Evolutionary conservation across 1,140 invertebrate genomes (phyloP).

Genomic region (Pseudomyrmex gracilis): DNA sequence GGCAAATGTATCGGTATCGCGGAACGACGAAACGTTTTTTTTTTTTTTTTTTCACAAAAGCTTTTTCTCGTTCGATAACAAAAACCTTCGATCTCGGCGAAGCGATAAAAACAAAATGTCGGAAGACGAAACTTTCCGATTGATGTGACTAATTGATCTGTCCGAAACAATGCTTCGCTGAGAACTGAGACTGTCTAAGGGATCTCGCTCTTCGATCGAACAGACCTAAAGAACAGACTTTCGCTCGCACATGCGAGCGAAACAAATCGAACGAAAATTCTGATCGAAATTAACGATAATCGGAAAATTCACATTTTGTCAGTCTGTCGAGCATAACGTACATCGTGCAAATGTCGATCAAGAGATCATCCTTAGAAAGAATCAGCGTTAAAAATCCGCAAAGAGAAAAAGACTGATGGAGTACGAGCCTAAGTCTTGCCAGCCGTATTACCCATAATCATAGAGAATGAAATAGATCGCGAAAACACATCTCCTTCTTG

Average conservation of each 20-base stretch:
- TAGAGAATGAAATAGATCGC: conserved; percentile 47
- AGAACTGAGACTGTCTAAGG: conserved; percentile 11
- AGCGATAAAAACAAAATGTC: neutral
- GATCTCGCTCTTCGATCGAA: conserved; percentile 64
- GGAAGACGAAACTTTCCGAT: neutral
- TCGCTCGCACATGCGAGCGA: conserved; percentile 34
- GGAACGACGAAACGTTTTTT: conserved; percentile 19
- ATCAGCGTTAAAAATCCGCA: conserved; percentile 19
- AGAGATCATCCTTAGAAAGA: neutral
- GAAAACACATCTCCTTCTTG: conserved; percentile 17
- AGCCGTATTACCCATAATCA: conserved; percentile 36
- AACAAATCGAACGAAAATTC: conserved; percentile 14
- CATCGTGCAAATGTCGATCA: neutral
- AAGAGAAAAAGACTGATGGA: conserved; percentile 60
- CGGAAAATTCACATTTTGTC: conserved; percentile 29
- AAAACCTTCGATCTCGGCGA: conserved; percentile 26
- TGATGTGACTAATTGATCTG: conserved; percentile 35
- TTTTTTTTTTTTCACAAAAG: neutral
- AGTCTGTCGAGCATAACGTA: conserved; percentile 31
- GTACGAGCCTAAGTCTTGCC: conserved; percentile 52
- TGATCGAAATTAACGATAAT: neutral
- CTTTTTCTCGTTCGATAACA: conserved; percentile 32
- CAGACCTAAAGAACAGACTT: conserved; percentile 46
- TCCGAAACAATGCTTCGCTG: conserved; percentile 15
- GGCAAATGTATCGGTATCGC: conserved; percentile 37